A percentile compares a stretch with the other conserved stretches of the same genome.
Conservation (phyloP, 1,140 invertebrate genomes). For the Dufourea novaeangliae region DNA sequence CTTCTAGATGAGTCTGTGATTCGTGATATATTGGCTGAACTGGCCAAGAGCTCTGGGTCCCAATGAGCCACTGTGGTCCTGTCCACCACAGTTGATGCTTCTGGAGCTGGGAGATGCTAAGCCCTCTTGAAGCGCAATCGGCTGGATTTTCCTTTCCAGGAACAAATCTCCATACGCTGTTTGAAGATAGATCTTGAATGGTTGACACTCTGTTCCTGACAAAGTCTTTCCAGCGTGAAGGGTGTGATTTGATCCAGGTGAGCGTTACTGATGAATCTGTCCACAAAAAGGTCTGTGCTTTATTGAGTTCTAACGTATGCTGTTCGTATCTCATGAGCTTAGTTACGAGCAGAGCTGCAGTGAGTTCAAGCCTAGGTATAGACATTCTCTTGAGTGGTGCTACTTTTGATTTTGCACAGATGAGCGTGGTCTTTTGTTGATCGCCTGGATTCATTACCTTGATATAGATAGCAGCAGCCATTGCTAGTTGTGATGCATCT, state of each 20-base stretch:
- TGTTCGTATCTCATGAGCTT: constrained; percentile 32
- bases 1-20: not conserved
- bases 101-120: constrained; percentile 16
- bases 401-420: constrained; percentile 54
- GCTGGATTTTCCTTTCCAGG: constrained; percentile 70
- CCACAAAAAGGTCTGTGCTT: not conserved
- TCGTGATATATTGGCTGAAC: constrained; percentile 4
- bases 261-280: constrained; percentile 54
- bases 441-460: not conserved
- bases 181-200: not conserved
- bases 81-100: constrained; percentile 44
- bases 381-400: constrained; percentile 52
- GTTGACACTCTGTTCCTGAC: constrained; percentile 33
- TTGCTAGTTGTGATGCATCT: constrained; percentile 50
- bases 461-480: constrained; percentile 58
- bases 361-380: constrained; percentile 45
- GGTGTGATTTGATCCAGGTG: constrained; percentile 35
- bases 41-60: constrained; percentile 4
- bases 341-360: constrained; percentile 53
- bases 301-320: not conserved
- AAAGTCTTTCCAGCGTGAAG: constrained; percentile 37
- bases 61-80: constrained; percentile 41
- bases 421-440: not conserved
- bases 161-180: not conserved
- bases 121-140: constrained; percentile 66